Percentiles rank a stretch among this genome's conserved stretches.
Conservation (phyloP, 2,797 vertebrate species). For the Sebastiscus tertius region DNA sequence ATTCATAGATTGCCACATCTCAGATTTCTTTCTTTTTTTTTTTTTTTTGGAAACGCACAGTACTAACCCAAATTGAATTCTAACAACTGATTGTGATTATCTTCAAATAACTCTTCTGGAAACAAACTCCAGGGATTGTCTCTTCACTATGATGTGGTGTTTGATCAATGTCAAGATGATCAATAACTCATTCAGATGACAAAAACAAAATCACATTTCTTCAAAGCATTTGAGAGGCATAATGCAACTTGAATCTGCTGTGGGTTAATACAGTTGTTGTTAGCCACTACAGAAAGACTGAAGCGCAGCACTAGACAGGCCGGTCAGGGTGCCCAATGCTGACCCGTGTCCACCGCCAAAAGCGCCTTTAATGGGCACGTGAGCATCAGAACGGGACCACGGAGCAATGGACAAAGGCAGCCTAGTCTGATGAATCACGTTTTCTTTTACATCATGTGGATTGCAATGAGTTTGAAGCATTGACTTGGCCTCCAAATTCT, state of each 20-base stretch:
- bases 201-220: not conserved
- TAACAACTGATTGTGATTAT: not conserved
- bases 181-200: not conserved
- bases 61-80: not conserved
- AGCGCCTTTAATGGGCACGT: too few species aligned
- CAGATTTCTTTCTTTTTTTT: not conserved
- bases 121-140: not conserved
- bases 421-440: too few species aligned
- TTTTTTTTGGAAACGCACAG: not conserved
- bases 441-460: too few species aligned
- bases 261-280: not conserved
- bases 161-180: not conserved
- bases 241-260: not conserved
- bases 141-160: not conserved
- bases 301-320: not conserved
- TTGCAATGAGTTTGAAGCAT: too few species aligned
- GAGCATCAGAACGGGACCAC: too few species aligned
- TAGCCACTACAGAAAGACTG: not conserved
- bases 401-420: fast-evolving
- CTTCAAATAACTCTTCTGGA: not conserved
- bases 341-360: fast-evolving
- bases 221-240: not conserved
- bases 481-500: too few species aligned
- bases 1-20: not conserved
- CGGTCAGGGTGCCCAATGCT: too few species aligned